Evolutionary conservation across 2,113 vertebrate genomes (phyloP).

Genomic region (Orthonyx spaldingii): DNA sequence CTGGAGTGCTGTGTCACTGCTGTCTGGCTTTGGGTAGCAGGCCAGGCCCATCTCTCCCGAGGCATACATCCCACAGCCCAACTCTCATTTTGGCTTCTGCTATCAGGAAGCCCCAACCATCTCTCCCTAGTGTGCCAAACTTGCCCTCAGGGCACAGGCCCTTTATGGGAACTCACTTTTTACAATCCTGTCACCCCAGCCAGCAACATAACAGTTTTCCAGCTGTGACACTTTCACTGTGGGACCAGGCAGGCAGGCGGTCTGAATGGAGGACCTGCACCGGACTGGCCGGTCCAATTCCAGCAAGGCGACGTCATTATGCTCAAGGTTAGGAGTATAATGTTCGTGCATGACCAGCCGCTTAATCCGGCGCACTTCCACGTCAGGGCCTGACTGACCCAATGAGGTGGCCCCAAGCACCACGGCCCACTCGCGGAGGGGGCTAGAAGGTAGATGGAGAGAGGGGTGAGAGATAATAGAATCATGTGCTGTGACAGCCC

Average conservation of each 20-base stretch:
- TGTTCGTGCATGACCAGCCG: accelerated
- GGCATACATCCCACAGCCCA: accelerated
- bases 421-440: accelerated
- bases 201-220: not conserved
- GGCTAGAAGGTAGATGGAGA: not conserved
- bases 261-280: not conserved
- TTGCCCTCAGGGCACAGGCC: not conserved
- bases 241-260: not conserved
- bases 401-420: not conserved
- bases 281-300: not conserved
- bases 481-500: not conserved
- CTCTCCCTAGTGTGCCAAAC: not conserved
- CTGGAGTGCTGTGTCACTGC: not conserved
- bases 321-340: accelerated
- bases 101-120: not conserved
- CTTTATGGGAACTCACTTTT: not conserved
- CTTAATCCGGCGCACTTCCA: not conserved
- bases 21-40: not conserved
- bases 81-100: not conserved
- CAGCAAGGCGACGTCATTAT: accelerated
- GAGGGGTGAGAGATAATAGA: not conserved
- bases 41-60: not conserved
- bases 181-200: not conserved
- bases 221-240: accelerated
- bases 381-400: accelerated